phyloP scores from a whole-genome alignment of 2,113 vertebrate genomes.

The Esox niger region DNA sequence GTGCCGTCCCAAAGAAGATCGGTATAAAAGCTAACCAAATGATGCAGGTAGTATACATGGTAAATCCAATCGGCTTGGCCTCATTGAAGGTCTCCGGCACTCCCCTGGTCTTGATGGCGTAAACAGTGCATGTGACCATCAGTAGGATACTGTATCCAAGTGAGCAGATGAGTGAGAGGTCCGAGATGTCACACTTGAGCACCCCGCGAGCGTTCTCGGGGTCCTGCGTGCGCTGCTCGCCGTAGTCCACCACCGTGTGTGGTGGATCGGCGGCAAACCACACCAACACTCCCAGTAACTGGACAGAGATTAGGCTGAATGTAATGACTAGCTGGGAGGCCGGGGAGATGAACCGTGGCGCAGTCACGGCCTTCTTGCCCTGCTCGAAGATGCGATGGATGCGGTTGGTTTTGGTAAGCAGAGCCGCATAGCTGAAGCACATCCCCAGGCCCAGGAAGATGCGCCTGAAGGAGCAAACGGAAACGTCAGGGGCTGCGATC shows the following conservation, averaged over 20 bases:
- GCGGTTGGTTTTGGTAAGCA: constrained; percentile 96
- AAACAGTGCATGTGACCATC: constrained; percentile 98
- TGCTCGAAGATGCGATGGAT: constrained; percentile 98
- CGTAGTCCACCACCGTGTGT: constrained; percentile 90
- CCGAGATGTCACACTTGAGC: constrained; percentile 96
- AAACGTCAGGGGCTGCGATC: constrained; percentile 86
- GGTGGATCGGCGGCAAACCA: constrained; percentile 92
- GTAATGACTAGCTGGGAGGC: constrained; percentile 93
- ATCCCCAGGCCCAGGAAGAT: constrained; percentile 93
- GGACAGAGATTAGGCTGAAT: constrained; percentile 90
- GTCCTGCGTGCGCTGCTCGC: constrained; percentile 89
- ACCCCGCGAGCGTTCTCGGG: constrained; percentile 85
- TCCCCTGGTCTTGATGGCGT: constrained; percentile 95
- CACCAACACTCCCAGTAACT: constrained; percentile 88
- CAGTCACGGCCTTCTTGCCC: constrained; percentile 89
- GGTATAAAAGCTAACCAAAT: constrained; percentile 98
- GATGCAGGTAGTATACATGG: constrained; percentile 98
- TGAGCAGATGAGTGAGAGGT: constrained; percentile 95
- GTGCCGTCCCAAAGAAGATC: constrained; percentile 98
- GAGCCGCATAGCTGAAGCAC: constrained; percentile 94
- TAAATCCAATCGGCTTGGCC: constrained; percentile 97
- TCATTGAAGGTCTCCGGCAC: constrained; percentile 98
- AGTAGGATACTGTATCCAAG: constrained; percentile 97
- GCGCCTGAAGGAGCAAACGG: constrained; percentile 88
- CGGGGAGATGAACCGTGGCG: constrained; percentile 92